Evolutionary conservation across 2,888 invertebrate species (phyloP), one percentile per base, ranked within the genome.

Genomic region (Agrotis segetum): DNA sequence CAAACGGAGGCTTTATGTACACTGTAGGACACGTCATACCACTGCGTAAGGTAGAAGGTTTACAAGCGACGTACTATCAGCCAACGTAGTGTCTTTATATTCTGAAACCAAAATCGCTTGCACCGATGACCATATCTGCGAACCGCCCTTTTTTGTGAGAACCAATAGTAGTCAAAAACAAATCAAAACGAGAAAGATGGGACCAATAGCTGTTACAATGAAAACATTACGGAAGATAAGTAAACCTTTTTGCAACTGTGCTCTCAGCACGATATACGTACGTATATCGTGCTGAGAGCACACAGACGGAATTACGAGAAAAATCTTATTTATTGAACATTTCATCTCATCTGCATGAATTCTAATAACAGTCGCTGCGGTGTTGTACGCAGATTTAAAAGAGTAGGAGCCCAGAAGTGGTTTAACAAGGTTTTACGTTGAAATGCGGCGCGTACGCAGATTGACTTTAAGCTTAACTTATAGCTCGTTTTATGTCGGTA

Each of bases 391-490:
- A 69, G 67, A 71, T 72, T 67, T 60, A 63, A 73, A 74, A 64
- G 68, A 69, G 56, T 77, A 71, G 44, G 29, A 65, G 53, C 63
- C 71, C 29, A 75, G 64, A 67, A 63, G 73, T 60, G 55, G 58
- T 75, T 59, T 64, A 68, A 79, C 59, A 53, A 71, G 69, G 59
- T 69, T 74, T 63, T 68, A 72, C 47, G n/a, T 69, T 3, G 70
- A 63, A 66, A 65, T 34, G 64, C 64, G 19, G 17, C 21, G 59
- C 29, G 50, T 64, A 68, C 66, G 58, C 56, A 65, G 44, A 82
- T 75, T 75, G 67, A 60, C 58, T 81, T 81, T 69, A 67, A 76
- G 67, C 67, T 58, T 67, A 76, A 84, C 19, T 75, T 84, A 71
- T 75, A 40, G 62, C 19, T 50, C 62, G 60, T 74, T 65, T 67